A percentile compares a stretch with the other conserved stretches of the same genome.
Conservation (phyloP, 2,888 invertebrate genomes). For the Brachycybe producta region DNA sequence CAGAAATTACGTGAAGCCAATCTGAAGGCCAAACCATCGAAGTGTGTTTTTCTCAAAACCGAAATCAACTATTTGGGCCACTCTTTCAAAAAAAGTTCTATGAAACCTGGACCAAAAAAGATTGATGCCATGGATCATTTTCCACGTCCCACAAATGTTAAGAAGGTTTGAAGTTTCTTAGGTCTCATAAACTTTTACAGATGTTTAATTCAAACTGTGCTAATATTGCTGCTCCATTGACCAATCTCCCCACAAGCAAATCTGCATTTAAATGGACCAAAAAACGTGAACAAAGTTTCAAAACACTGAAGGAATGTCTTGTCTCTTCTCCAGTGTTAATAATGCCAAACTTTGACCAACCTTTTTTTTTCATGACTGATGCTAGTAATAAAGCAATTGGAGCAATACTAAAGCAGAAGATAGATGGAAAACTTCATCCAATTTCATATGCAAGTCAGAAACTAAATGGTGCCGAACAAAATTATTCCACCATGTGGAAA, state of each 20-base stretch:
- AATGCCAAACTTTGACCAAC: not conserved
- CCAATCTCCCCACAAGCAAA: not conserved
- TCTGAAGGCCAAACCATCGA: not conserved
- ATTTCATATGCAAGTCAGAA: constrained; percentile 8
- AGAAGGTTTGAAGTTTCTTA: constrained; percentile 6
- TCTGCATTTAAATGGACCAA: not conserved
- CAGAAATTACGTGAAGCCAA: not conserved
- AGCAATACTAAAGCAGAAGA: not conserved
- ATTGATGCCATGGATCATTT: not conserved
- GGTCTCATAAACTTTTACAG: constrained; percentile 4
- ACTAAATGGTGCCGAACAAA: not conserved
- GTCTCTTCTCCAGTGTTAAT: not conserved
- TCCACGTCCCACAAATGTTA: not conserved
- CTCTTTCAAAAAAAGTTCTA: not conserved
- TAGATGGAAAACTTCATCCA: not conserved
- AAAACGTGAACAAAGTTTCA: not conserved
- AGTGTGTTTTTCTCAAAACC: not conserved
- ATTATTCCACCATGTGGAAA: constrained; percentile 6
- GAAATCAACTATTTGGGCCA: constrained; percentile 2
- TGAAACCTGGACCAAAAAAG: not conserved
- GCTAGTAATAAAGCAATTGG: constrained; percentile 2
- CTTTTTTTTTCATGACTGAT: constrained; percentile 4
- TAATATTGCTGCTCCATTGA: not conserved
- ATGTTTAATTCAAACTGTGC: not conserved
- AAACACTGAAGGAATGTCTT: not conserved